Conservation (phyloP, 2,797 vertebrate genomes). For the Holocentrus rufus region DNA sequence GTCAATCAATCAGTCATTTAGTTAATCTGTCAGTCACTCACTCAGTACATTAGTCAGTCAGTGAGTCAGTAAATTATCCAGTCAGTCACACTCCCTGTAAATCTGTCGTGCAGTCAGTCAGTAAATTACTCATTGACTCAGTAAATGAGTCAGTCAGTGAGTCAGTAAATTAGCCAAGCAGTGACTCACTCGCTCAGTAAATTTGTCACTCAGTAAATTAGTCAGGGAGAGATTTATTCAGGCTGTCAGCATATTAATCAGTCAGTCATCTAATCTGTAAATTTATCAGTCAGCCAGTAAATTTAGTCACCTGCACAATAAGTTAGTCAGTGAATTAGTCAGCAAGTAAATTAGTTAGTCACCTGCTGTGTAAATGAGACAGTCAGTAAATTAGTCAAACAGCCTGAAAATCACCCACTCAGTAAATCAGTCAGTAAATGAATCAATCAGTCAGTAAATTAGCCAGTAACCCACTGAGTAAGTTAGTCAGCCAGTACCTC, state of each 20-base stretch:
- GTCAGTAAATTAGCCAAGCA: slow-evolving; percentile 59
- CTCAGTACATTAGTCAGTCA: slow-evolving; percentile 64
- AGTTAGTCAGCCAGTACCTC: slow-evolving; percentile 23
- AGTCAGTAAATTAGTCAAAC: slow-evolving; percentile 49
- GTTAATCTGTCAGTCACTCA: slow-evolving; percentile 48
- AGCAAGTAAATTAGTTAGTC: too few species aligned
- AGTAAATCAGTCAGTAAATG: slow-evolving; percentile 17
- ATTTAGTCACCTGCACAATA: slow-evolving; percentile 19
- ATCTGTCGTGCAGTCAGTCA: slow-evolving; percentile 52
- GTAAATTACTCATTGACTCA: slow-evolving; percentile 53
- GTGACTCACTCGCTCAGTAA: slow-evolving; percentile 37
- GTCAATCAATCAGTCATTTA: slow-evolving; percentile 60
- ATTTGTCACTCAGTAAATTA: slow-evolving; percentile 24
- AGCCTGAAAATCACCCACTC: background rate
- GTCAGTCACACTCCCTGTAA: background rate
- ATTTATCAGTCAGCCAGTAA: background rate
- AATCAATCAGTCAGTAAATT: slow-evolving; percentile 43
- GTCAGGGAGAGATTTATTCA: slow-evolving; percentile 20
- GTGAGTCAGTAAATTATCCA: slow-evolving; percentile 60
- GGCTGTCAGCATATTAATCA: slow-evolving; percentile 46
- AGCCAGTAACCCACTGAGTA: background rate
- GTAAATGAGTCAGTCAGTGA: background rate
- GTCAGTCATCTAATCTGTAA: slow-evolving; percentile 18
- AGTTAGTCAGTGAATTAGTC: too few species aligned
- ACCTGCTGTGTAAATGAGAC: slow-evolving; percentile 54